Conservation (phyloP, 2,888 invertebrate species). For the Melinopterus prodromus region DNA sequence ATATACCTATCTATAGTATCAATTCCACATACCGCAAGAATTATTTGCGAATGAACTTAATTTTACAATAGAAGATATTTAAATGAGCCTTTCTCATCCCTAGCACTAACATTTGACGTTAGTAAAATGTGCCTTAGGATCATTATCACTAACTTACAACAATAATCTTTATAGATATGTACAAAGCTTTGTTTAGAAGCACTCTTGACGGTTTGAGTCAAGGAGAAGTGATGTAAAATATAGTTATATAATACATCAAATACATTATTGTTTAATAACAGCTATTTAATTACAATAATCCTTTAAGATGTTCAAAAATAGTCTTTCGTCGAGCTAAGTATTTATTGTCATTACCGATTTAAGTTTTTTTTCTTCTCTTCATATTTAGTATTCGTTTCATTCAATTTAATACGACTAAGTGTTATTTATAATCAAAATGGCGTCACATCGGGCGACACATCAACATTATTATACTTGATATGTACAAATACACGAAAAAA, state of each 20-base stretch:
- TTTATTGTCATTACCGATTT: constrained; percentile 45
- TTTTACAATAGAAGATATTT: not conserved
- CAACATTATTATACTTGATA: constrained; percentile 41
- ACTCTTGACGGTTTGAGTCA: not conserved
- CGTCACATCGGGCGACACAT: constrained; percentile 28
- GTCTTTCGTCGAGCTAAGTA: constrained; percentile 37
- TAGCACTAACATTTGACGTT: constrained; percentile 7
- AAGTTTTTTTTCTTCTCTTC: constrained; percentile 25
- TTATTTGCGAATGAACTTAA: not conserved
- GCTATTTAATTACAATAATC: constrained; percentile 31
- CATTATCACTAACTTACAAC: not conserved
- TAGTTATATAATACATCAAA: constrained; percentile 29
- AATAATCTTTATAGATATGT: not conserved
- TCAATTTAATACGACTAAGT: constrained; percentile 9
- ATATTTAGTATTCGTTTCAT: constrained; percentile 5
- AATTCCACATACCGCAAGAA: constrained; percentile 4
- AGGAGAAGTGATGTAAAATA: constrained; percentile 14
- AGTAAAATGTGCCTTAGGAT: constrained; percentile 12
- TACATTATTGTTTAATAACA: constrained; percentile 29
- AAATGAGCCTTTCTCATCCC: not conserved
- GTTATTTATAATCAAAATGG: constrained; percentile 27
- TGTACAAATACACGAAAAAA: constrained; percentile 55
- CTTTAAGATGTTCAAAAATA: constrained; percentile 34
- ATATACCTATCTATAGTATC: constrained; percentile 12
- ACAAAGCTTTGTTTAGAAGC: not conserved